Evolutionary conservation across 2,113 vertebrate species (phyloP).

Genomic region (Prunella himalayana): DNA sequence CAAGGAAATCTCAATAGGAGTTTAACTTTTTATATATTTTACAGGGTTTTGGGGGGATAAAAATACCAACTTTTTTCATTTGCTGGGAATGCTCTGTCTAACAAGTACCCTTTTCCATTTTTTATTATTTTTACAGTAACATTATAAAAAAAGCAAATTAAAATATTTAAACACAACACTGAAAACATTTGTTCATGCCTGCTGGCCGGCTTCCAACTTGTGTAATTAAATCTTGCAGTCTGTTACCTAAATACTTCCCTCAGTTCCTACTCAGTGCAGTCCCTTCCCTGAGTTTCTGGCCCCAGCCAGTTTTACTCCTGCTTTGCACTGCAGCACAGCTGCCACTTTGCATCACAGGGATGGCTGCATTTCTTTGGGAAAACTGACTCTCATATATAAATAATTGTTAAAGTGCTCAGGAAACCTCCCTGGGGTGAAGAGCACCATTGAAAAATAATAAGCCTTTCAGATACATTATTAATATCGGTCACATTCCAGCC

Average conservation of each 20-base stretch:
- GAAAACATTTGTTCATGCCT: conserved; percentile 56
- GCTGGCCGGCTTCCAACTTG: conserved; percentile 20
- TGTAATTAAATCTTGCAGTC: conserved; percentile 62
- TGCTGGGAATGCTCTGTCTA: neutral
- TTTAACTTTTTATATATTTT: neutral
- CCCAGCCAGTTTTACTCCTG: neutral
- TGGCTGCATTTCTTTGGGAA: conserved; percentile 37
- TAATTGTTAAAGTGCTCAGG: conserved; percentile 47
- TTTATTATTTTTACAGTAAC: conserved; percentile 38
- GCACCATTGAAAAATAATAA: conserved; percentile 39
- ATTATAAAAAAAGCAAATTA: conserved; percentile 40
- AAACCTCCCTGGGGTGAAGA: neutral
- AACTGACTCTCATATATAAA: conserved; percentile 41
- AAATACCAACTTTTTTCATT: neutral
- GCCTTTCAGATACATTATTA: conserved; percentile 21
- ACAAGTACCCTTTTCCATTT: conserved; percentile 20
- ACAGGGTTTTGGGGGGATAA: neutral
- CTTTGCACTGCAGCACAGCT: neutral
- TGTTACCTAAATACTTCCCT: conserved; percentile 33
- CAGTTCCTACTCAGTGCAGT: neutral
- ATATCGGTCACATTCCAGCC: neutral
- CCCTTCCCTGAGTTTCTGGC: neutral
- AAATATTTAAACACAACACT: conserved; percentile 60
- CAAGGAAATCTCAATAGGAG: neutral
- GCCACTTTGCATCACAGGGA: conserved; percentile 43